Evolutionary conservation across 2,797 vertebrate genomes (phyloP).

Genomic region (Leptodactylus fallax): DNA sequence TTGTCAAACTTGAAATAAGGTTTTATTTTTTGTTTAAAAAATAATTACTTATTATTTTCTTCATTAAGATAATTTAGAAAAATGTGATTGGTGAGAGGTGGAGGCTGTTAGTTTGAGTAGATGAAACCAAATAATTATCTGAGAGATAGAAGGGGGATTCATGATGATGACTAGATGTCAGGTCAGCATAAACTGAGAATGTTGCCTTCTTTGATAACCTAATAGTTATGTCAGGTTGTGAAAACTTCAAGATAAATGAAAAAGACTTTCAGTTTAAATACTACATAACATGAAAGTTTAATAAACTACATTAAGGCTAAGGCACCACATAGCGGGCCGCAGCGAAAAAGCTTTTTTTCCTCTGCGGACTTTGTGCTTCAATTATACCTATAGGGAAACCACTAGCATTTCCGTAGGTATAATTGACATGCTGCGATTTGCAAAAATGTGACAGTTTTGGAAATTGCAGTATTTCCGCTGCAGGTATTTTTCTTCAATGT

Average conservation of each 20-base stretch:
- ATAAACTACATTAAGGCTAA: background rate
- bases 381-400: no score
- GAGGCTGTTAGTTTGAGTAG: slow-evolving; percentile 18
- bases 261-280: background rate
- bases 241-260: slow-evolving; percentile 9
- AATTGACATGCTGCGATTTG: no score
- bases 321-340: no score
- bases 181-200: slow-evolving; percentile 31
- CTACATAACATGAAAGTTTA: background rate
- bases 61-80: slow-evolving; percentile 48
- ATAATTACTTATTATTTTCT: slow-evolving; percentile 46
- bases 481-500: no score
- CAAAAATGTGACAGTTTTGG: no score
- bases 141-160: slow-evolving; percentile 11
- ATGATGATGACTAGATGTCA: slow-evolving; percentile 28
- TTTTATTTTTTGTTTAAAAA: background rate
- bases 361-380: no score
- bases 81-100: slow-evolving; percentile 7
- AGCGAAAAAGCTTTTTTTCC: no score
- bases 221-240: slow-evolving; percentile 5
- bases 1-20: slow-evolving; percentile 42
- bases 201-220: slow-evolving; percentile 11
- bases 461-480: no score
- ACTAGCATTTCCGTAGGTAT: no score
- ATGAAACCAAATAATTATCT: slow-evolving; percentile 33